Conservation (phyloP, 2,888 invertebrate genomes). For the Philaethria dido region DNA sequence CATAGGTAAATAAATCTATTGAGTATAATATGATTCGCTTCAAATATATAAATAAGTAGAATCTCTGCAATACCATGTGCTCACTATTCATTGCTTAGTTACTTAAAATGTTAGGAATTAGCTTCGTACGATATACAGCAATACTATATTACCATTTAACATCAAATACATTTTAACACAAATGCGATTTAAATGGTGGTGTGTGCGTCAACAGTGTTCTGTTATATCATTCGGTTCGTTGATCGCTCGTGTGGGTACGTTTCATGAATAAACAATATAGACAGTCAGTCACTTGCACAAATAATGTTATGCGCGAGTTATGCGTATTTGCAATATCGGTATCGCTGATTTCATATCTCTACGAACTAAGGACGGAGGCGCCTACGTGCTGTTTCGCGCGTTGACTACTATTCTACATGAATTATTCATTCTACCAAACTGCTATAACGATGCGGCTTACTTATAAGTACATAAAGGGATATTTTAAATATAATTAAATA, state of each 20-base stretch:
- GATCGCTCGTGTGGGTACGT: constrained; percentile 49
- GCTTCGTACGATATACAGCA: constrained; percentile 23
- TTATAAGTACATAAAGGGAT: not conserved
- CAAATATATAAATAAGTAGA: constrained; percentile 30
- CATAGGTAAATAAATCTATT: constrained; percentile 49
- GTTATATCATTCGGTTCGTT: constrained; percentile 49
- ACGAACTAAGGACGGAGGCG: constrained; percentile 56
- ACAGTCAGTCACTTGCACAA: constrained; percentile 49
- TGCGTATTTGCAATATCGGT: constrained; percentile 50
- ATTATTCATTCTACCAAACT: constrained; percentile 5
- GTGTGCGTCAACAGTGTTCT: constrained; percentile 42
- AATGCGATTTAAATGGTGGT: constrained; percentile 29
- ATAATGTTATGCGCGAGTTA: constrained; percentile 44
- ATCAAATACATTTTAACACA: constrained; percentile 15
- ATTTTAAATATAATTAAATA: not conserved
- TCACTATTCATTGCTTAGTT: constrained; percentile 28
- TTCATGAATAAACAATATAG: constrained; percentile 52
- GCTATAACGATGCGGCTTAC: not conserved
- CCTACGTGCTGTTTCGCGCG: constrained; percentile 76
- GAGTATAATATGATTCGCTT: constrained; percentile 15
- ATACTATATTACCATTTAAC: constrained; percentile 5
- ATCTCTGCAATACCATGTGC: not conserved
- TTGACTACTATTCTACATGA: constrained; percentile 50
- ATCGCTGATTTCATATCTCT: constrained; percentile 54
- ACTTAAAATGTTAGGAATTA: not conserved